phyloP scores from a whole-genome alignment of 2,797 vertebrate genomes.

The Acipenser transmontanus region DNA sequence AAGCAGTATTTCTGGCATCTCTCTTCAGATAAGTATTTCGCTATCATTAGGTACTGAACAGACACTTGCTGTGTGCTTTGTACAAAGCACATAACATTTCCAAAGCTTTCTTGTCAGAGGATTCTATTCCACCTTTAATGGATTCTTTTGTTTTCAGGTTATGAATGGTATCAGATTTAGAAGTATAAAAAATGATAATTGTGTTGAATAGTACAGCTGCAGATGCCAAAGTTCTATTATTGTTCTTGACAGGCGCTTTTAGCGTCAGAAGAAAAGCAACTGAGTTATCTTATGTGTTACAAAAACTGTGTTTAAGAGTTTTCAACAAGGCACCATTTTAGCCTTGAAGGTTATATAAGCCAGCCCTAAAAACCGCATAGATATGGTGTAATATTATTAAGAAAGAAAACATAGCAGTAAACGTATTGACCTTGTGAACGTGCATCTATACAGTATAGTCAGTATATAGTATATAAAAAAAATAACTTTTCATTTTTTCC shows the following conservation, averaged over 20 bases:
- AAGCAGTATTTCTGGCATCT: too few species aligned
- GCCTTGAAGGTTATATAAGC: too few species aligned
- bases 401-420: too few species aligned
- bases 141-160: conserved; percentile 27
- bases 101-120: conserved; percentile 17
- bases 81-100: background rate
- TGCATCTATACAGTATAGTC: too few species aligned
- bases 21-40: background rate
- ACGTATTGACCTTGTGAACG: too few species aligned
- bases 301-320: too few species aligned
- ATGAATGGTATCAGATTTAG: conserved; percentile 18
- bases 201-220: background rate
- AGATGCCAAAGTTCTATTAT: background rate
- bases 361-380: too few species aligned
- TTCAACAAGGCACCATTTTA: too few species aligned
- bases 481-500: too few species aligned
- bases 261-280: background rate
- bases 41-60: background rate
- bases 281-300: background rate
- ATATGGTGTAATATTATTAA: too few species aligned
- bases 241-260: background rate
- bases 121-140: conserved; percentile 22
- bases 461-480: too few species aligned
- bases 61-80: background rate
- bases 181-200: conserved; percentile 7